Base-by-base conservation (phyloP, 2,113 vertebrate species). In the Hemiprocne comata region DNA sequence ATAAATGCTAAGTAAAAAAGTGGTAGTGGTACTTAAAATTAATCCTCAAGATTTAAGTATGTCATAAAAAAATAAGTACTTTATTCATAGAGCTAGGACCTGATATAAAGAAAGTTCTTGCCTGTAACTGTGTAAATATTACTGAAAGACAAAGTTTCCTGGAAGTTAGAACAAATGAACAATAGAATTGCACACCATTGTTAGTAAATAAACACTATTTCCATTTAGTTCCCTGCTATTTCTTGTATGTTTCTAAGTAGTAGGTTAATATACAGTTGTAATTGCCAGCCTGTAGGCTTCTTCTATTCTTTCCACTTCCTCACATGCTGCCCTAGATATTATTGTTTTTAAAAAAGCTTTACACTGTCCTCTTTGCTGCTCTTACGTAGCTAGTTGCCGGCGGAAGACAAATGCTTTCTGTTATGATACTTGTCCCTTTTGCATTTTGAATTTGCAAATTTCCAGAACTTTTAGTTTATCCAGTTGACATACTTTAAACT, bases 361-460 rank as follows among this genome's bases (percentile, higher is more conserved):
- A 50, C 3, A 21, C 5, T 87, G 5, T 66, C 84, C 21, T 7
- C 17, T 77, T 95, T 74, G 36, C 53, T 77, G 50, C 62, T 94
- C 48, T 82, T 82, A 53, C n/a, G 51, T 86, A 75, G 53, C 62
- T 85, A 72, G 28, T 70, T 91, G 38, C 60, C 60, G 73, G 70
- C 28, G 93, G 55, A 94, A 34, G 24, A 38, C 78, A 97, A 94
- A 88, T 96, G 57, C 72, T 91, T 94, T 95, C 80, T 95, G 77
- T 94, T 94, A 93, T 64, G 70, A 82, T 71, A 80, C 89, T 89
- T 87, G 91, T 71, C 16, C 60, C 84, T 94, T 97, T 96, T 44
- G 87, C 21, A 6, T 88, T 93, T 85, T 94, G 62, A 80, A 67
- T 95, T 89, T 87, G 15, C 42, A 92, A 87, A 92, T 95, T 90